Percentiles rank a stretch among this genome's conserved stretches.
These are phyloP conservation scores for Micoletzkya japonica DNA, from an alignment of 2,888 invertebrate species.

Conservation along the genomic window DNA sequence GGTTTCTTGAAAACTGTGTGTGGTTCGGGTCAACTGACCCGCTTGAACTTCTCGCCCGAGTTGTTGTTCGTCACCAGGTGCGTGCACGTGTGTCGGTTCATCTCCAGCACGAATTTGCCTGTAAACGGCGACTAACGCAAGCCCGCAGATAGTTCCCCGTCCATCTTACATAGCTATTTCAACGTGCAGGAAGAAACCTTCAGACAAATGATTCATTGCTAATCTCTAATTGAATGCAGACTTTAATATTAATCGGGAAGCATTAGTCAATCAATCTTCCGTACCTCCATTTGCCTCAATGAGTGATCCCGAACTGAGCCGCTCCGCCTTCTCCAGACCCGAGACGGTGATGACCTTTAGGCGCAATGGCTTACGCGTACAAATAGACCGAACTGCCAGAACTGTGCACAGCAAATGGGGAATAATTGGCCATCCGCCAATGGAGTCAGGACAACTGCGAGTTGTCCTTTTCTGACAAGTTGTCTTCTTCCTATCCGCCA, in stretches of 20 bases:
- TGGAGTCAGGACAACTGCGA: no score
- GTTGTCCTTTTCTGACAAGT: no score
- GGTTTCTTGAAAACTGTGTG: no score
- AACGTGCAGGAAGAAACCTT: not conserved
- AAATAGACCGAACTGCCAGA: not conserved
- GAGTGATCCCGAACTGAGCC: constrained; percentile 37
- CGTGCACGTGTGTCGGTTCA: constrained; percentile 44
- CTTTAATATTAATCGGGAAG: not conserved
- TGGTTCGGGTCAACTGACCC: no score
- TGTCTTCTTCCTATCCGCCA: no score
- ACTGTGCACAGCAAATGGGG: no score
- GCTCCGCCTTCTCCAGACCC: constrained; percentile 38
- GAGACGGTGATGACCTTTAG: constrained; percentile 46
- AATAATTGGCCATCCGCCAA: no score
- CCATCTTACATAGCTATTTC: no score
- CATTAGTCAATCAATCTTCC: not conserved
- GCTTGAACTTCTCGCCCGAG: constrained; percentile 45
- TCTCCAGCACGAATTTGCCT: constrained; percentile 39
- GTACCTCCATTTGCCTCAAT: constrained; percentile 45
- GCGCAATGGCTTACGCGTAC: no score
- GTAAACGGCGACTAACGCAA: not conserved
- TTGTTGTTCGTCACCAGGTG: constrained; percentile 47
- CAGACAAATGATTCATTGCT: not conserved
- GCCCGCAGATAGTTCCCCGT: no score
- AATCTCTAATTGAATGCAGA: no score